Base-by-base conservation (phyloP, 35 echinoderm and acorn worm genomes). In the Eucidaris tribuloides region DNA sequence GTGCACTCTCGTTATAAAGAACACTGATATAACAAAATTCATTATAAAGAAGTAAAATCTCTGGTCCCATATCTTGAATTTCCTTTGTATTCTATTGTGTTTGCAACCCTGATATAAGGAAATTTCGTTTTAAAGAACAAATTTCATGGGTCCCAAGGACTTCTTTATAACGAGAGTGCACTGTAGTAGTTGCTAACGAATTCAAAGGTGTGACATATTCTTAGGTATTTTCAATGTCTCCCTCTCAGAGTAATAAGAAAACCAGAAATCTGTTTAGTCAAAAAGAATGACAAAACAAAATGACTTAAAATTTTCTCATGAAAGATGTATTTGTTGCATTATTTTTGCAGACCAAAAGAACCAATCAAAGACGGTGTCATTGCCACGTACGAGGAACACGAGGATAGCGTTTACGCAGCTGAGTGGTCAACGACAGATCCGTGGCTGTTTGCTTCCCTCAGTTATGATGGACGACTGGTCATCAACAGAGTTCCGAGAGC, bases 391-490 rank as follows among this genome's bases (percentile, higher is more conserved):
- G 96, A 99, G 62, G 96, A 99, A 31, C 96, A 99, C 46, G 96
- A 99, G 49, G 96, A 99, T 70, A 99, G 96, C 42, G 96, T 99
- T 2, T 99, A 99, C 60, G 87, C 96, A 1, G 96, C 86, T 19
- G 90, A 99, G 56, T 99, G 96, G 96, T 99, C 90, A 4, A 87
- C 91, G 5, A 84, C 87, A 9, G 96, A 99, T 46, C 96, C 96
- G n/a, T 99, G 96, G 96, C 59, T 99, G 28, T 99, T 99, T 90
- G 96, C 96, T 19, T 99, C 96, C 0, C 70, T 99, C 0, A 99
- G 96, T 58, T 99, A 93, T 45, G 96, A 99, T 65, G 96, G 96
- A 17, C 80, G 96, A 63, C 76, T 99, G 18, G 96, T 97, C 30
- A 92, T 97, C 17, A 92, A 97, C 31, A 83, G 89, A 49, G 89